Evolutionary conservation across 2,113 vertebrate species (phyloP), one percentile per base, ranked within the genome.

Genomic region (Stigmatopora nigra): DNA sequence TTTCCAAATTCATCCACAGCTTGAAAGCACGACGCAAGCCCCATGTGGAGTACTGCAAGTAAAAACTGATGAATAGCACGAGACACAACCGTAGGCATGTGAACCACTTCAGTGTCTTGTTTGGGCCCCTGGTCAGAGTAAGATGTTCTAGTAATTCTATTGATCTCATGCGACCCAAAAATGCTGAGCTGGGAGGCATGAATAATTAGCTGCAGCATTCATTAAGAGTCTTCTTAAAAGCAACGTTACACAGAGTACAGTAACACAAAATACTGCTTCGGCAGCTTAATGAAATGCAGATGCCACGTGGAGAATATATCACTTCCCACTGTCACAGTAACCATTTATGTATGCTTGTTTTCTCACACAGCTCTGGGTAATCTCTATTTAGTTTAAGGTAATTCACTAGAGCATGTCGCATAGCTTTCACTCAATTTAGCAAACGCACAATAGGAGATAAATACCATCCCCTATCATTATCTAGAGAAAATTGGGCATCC

Each of bases 81-180:
- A 69, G 41, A 69, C 68, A 52, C 63, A 47, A 14, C 58, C 55
- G 16, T 45, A 41, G 0, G 70, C 65, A 65, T 63, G 44, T 68
- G 64, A 72, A 58, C 71, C 63, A n/a, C 64, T 41, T 31, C 55
- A 22, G 19, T 22, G 72, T 68, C 64, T 67, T 72, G 77, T 79
- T 82, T 81, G 25, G 77, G 71, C 77, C 73, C 36, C 57, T 55
- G 69, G 78, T 77, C 73, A 71, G 52, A 73, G 69, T 49, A 35
- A 64, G 56, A 65, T 49, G 68, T 72, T 64, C 73, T 68, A 68
- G 68, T 69, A 52, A 71, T 73, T 70, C 51, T 51, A 79, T 78
- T 75, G 83, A 82, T 79, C 61, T 19, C 63, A 52, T 65, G 16
- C 0, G 22, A 56, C 57, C 36, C 61, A 64, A 68, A 75, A 75